A percentile compares a stretch with the other conserved stretches of the same genome.
These are phyloP conservation scores for Masticophis lateralis DNA, from an alignment of 2,797 vertebrate genomes.

Conservation along the genomic window DNA sequence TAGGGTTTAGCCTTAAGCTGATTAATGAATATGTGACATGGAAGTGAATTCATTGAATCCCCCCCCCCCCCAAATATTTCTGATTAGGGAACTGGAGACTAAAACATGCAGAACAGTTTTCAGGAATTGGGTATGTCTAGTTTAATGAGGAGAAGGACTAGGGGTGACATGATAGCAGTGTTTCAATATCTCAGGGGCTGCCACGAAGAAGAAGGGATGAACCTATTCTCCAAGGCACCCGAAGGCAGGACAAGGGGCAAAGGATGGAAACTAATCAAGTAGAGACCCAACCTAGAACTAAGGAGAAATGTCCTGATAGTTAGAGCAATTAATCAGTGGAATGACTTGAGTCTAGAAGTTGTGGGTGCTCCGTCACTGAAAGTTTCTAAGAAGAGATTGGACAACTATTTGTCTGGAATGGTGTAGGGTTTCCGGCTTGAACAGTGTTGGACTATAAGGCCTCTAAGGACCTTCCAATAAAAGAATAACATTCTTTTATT, in stretches of 20 bases:
- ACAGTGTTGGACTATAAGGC: neutral
- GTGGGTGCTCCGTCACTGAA: neutral
- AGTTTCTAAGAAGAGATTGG: neutral
- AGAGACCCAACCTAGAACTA: neutral
- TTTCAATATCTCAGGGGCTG: neutral
- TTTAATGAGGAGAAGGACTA: neutral
- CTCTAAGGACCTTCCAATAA: neutral
- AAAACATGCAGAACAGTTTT: neutral
- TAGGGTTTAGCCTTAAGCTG: neutral
- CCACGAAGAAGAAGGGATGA: neutral
- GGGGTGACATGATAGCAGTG: neutral
- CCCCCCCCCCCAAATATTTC: neutral
- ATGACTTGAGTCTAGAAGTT: neutral
- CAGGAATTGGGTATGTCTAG: neutral
- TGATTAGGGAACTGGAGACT: neutral
- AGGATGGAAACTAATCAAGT: neutral
- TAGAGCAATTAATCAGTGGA: neutral
- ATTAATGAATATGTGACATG: neutral
- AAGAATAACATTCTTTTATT: neutral
- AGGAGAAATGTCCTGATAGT: neutral
- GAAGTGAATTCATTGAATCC: neutral
- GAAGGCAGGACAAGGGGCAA: neutral
- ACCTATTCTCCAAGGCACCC: neutral
- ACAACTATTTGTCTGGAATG: neutral
- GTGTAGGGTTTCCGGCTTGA: neutral